A percentile compares a stretch with the other conserved stretches of the same genome.
phyloP scores from a whole-genome alignment of 2,888 invertebrate genomes.

The Tenthredo livida region DNA sequence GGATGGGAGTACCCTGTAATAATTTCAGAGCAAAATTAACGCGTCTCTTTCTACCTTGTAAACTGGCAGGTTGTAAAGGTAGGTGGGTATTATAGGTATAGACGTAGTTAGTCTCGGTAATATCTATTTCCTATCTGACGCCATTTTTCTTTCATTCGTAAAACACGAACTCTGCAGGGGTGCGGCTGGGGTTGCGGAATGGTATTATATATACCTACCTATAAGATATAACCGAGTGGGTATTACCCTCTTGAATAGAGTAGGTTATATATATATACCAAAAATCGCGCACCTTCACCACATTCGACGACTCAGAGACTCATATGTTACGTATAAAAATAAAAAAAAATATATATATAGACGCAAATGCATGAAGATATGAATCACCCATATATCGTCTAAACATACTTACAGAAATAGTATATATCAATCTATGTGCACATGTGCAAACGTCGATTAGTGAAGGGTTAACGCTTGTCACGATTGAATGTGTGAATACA shows the following conservation, averaged over 20 bases:
- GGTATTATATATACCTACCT: slow-evolving; percentile 38
- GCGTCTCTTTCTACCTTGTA: slow-evolving; percentile 7
- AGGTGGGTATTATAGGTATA: neutral
- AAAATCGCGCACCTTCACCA: neutral
- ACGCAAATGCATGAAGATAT: neutral
- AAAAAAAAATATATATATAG: too few relatives aligned
- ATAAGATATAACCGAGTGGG: slow-evolving; percentile 18
- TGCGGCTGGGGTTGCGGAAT: slow-evolving; percentile 24
- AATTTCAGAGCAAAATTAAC: neutral
- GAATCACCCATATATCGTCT: neutral
- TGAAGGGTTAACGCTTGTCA: neutral
- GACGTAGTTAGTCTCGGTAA: slow-evolving; percentile 64
- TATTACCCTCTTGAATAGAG: slow-evolving; percentile 8
- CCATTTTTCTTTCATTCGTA: slow-evolving; percentile 71
- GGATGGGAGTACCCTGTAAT: neutral
- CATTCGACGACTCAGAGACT: too few relatives aligned
- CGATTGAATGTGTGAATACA: neutral
- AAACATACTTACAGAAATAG: neutral
- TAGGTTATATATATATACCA: neutral
- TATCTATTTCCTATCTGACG: slow-evolving; percentile 75
- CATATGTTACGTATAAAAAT: too few relatives aligned
- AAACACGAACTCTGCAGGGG: slow-evolving; percentile 62
- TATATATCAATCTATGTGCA: neutral
- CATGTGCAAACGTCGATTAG: neutral
- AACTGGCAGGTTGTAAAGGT: slow-evolving; percentile 3